Evolutionary conservation across 64 coral and sea anemone genomes (phyloP).

Genomic region (Pachyseris speciosa): DNA sequence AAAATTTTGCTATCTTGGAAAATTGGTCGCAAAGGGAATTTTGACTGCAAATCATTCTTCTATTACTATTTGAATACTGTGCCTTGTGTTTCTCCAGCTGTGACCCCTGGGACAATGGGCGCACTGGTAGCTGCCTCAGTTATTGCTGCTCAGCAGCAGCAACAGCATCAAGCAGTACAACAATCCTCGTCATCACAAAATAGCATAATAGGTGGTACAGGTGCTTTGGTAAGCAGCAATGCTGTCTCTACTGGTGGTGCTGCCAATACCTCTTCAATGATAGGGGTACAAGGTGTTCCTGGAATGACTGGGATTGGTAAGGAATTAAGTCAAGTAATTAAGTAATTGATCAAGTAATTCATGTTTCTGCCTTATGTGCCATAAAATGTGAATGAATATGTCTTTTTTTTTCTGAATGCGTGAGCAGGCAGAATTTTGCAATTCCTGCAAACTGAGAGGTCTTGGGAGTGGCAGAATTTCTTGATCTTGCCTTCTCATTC

Average conservation of each 20-base stretch:
- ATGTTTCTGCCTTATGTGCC: too few species aligned
- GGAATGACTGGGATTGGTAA: conserved; percentile 49
- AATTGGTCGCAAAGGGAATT: too few species aligned
- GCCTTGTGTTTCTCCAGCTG: neutral
- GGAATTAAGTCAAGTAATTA: neutral
- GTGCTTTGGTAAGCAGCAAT: conserved; percentile 76
- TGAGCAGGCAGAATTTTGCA: too few species aligned
- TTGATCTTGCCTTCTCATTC: too few species aligned
- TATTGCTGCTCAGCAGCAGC: conserved; percentile 87
- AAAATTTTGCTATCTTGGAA: too few species aligned
- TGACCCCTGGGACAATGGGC: conserved; percentile 80
- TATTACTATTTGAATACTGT: too few species aligned
- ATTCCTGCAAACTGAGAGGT: too few species aligned
- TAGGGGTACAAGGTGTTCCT: conserved; percentile 85
- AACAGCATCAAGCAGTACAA: conserved; percentile 77
- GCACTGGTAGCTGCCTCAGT: conserved; percentile 91
- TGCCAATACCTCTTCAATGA: conserved; percentile 62
- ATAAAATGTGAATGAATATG: too few species aligned
- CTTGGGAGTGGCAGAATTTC: too few species aligned
- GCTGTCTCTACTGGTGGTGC: conserved; percentile 54
- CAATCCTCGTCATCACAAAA: conserved; percentile 61
- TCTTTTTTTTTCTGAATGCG: too few species aligned
- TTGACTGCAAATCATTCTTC: too few species aligned
- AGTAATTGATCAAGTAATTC: neutral
- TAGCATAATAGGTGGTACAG: conserved; percentile 64